Percentiles rank a stretch among this genome's conserved stretches.
These are phyloP conservation scores for Sericinus montela DNA, from an alignment of 2,888 invertebrate genomes.

Conservation along the genomic window DNA sequence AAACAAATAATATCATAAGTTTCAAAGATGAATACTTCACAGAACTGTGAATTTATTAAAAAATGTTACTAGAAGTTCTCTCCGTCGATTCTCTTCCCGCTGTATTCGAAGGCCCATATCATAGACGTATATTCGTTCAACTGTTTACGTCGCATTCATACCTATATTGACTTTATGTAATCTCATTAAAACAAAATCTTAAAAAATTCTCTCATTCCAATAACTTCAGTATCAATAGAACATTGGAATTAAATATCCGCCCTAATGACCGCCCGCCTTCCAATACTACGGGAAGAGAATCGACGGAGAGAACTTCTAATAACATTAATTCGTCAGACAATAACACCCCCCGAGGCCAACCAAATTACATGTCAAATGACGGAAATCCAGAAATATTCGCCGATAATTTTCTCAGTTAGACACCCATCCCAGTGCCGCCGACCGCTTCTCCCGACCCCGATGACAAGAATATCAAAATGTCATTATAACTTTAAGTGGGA, in stretches of 20 bases:
- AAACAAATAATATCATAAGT: no score
- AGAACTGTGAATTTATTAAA: constrained; percentile 37
- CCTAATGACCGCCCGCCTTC: constrained; percentile 40
- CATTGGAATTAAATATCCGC: constrained; percentile 54
- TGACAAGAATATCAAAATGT: constrained; percentile 75
- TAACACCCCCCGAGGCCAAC: constrained; percentile 53
- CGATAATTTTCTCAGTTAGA: constrained; percentile 37
- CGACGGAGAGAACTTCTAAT: constrained; percentile 41
- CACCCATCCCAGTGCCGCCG: constrained; percentile 20
- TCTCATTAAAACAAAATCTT: no score
- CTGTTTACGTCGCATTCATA: no score
- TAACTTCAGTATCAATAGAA: constrained; percentile 34
- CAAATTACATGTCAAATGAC: constrained; percentile 72
- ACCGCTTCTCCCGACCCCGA: constrained; percentile 29
- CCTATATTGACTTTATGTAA: no score
- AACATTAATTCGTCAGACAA: constrained; percentile 61
- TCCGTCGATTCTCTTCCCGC: constrained; percentile 32
- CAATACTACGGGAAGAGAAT: constrained; percentile 37
- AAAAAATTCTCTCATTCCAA: no score
- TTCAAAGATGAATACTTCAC: no score
- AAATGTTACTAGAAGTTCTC: constrained; percentile 51
- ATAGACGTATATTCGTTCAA: no score
- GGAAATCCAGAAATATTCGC: constrained; percentile 68
- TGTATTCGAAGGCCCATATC: constrained; percentile 43
- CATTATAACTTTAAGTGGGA: constrained; percentile 71